Evolutionary conservation across 2,888 invertebrate genomes (phyloP), one percentile per base, ranked within the genome.

Genomic region (Caenorhabditis doughertyi): DNA sequence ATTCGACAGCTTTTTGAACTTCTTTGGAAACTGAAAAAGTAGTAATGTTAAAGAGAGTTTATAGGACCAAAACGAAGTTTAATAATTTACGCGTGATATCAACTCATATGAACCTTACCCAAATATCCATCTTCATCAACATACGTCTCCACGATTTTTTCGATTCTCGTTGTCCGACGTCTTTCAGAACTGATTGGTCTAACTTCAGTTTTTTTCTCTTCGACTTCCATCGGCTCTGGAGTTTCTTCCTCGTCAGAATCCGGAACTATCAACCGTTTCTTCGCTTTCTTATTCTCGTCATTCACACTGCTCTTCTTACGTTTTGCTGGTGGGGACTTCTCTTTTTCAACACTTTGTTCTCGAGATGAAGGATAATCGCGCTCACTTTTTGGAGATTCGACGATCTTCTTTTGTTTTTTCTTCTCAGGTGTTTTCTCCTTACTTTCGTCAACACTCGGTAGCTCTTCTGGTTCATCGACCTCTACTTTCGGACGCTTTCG

Each of bases 91-190:
- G n/a, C n/a, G n/a, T n/a, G n/a, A n/a, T n/a, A n/a, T 2, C 27
- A 55, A 29, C 35, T 62, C 11, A n/a, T 32, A 42, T 29, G 23
- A 42, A 25, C 29, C 72, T 49, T 25, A 80, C 83, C 83, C 44
- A 83, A 79, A 62, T 77, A 83, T n/a, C 83, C 83, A 62, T 83
- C 83, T 47, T 83, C 83, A 39, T 83, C 83, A 9, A 83, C 83
- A 42, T 55, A 83, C 1, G 79, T 80, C 55, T 83, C 83, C 11
- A 79, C 71, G 51, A 83, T 76, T 32, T 79, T 83, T 55, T 83
- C 83, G n/a, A 79, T 79, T 64, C 71, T 13, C 3, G 72, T 79
- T 7, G 72, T 72, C 44, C 72, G 44, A 47, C 72, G 79, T n/a
- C 60, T 44, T 1, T 53, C 47, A 5, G 44, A 4, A 16, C 51